Conservation (phyloP, 2,113 vertebrate species). For the Meleagris gallopavo region DNA sequence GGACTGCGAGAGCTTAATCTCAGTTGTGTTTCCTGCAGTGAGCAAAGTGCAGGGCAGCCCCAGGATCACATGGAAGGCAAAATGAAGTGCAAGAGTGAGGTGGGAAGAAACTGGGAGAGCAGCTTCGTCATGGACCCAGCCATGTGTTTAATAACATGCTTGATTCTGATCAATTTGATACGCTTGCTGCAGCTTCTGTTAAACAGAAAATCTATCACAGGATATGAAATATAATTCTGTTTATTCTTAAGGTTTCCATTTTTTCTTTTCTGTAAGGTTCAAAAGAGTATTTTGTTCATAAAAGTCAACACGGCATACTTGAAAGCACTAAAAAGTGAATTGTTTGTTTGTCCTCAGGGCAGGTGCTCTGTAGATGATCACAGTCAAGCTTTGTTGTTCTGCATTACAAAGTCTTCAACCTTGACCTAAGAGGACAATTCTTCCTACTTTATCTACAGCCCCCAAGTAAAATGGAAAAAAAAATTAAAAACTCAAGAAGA, state of each 20-base stretch:
- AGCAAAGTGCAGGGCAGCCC: not conserved
- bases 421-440: slow-evolving; percentile 49
- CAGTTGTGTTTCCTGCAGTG: rapidly evolving
- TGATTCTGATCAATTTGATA: slow-evolving; percentile 1
- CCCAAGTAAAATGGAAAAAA: not conserved
- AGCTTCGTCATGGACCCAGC: not conserved
- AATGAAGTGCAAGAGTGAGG: not conserved
- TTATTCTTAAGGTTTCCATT: slow-evolving; percentile 24
- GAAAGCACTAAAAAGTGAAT: slow-evolving; percentile 56
- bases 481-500: not conserved
- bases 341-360: slow-evolving; percentile 71
- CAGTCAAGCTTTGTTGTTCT: slow-evolving; percentile 53
- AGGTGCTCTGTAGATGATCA: slow-evolving; percentile 65
- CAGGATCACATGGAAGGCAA: not conserved
- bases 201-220: not conserved
- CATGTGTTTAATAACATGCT: not conserved
- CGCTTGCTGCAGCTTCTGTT: not conserved
- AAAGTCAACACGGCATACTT: slow-evolving; percentile 6
- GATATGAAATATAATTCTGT: not conserved
- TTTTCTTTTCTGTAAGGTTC: slow-evolving; percentile 36
- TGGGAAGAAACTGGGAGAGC: not conserved
- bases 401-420: slow-evolving; percentile 40
- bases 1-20: not conserved
- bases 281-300: slow-evolving; percentile 35
- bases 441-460: not conserved